A percentile compares a stretch with the other conserved stretches of the same genome.
Conservation (phyloP, 53 echinoderm and acorn worm genomes). For the Arbacia lixula region DNA sequence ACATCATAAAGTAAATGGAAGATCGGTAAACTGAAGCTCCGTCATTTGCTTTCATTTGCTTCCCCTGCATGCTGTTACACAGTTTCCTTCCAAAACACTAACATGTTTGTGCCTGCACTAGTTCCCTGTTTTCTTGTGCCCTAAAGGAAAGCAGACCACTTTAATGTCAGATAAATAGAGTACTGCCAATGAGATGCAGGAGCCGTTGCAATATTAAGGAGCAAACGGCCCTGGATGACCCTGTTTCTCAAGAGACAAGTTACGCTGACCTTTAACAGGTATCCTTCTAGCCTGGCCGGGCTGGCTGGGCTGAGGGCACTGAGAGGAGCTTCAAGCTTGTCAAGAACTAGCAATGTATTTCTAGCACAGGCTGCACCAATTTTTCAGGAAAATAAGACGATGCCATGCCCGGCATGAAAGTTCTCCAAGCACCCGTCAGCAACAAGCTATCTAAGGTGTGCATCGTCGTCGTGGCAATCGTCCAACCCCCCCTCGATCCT, state of each 20-base stretch:
- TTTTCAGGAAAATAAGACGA: constrained; percentile 11
- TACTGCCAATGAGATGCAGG: too few relatives aligned
- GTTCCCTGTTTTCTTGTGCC: too few relatives aligned
- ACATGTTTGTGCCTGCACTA: too few relatives aligned
- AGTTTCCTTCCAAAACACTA: too few relatives aligned
- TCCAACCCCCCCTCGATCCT: constrained; percentile 41
- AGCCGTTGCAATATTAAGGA: constrained; percentile 9
- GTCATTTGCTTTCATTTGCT: too few relatives aligned
- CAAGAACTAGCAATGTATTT: constrained; percentile 17
- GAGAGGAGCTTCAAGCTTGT: not conserved
- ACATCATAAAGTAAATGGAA: too few relatives aligned
- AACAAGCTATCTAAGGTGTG: too few relatives aligned
- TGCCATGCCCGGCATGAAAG: too few relatives aligned
- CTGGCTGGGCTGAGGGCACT: not conserved
- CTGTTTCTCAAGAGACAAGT: constrained; percentile 25
- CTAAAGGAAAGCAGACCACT: too few relatives aligned
- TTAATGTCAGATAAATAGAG: too few relatives aligned
- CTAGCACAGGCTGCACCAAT: not conserved
- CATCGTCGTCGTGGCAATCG: constrained; percentile 34
- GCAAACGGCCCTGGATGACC: constrained; percentile 33
- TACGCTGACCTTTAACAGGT: constrained; percentile 21
- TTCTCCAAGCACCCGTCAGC: not conserved
- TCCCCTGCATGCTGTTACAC: too few relatives aligned
- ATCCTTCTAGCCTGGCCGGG: not conserved
- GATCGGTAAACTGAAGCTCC: too few relatives aligned